Conservation (phyloP, 2,888 invertebrate genomes). For the Archips xylosteana region DNA sequence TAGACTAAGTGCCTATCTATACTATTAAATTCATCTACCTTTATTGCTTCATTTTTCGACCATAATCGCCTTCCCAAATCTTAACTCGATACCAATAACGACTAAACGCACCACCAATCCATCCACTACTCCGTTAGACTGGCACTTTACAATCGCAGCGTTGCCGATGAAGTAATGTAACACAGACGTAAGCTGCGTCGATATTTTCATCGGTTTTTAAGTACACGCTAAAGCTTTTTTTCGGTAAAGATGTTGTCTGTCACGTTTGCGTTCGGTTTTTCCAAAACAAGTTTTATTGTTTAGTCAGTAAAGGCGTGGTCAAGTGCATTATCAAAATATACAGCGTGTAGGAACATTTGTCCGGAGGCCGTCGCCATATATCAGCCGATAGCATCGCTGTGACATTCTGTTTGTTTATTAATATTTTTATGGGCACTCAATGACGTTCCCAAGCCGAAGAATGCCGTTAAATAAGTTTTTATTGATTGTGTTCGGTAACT, state of each 20-base stretch:
- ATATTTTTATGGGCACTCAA: slow-evolving; percentile 50
- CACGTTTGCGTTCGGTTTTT: background rate
- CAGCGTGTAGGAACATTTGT: slow-evolving; percentile 48
- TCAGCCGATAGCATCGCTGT: slow-evolving; percentile 52
- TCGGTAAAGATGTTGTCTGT: slow-evolving; percentile 16
- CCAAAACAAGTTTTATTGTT: background rate
- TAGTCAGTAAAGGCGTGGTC: background rate
- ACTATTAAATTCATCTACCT: slow-evolving; percentile 24
- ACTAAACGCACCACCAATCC: background rate
- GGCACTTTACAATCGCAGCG: background rate
- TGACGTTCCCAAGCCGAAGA: slow-evolving; percentile 44
- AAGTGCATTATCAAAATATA: slow-evolving; percentile 34
- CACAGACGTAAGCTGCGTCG: background rate
- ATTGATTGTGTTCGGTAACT: slow-evolving; percentile 43
- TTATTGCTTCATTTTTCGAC: slow-evolving; percentile 38
- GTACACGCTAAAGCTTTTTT: slow-evolving; percentile 20
- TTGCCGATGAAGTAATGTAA: slow-evolving; percentile 37
- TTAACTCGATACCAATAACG: background rate
- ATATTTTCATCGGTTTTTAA: background rate
- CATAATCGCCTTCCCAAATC: slow-evolving; percentile 23
- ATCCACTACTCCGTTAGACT: slow-evolving; percentile 8
- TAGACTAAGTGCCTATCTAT: background rate
- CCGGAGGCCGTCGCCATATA: slow-evolving; percentile 50
- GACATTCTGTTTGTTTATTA: slow-evolving; percentile 49
- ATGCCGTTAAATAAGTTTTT: slow-evolving; percentile 45